These are phyloP conservation scores for Dilophus febrilis DNA, from an alignment of 2,888 invertebrate species.

Conservation along the genomic window DNA sequence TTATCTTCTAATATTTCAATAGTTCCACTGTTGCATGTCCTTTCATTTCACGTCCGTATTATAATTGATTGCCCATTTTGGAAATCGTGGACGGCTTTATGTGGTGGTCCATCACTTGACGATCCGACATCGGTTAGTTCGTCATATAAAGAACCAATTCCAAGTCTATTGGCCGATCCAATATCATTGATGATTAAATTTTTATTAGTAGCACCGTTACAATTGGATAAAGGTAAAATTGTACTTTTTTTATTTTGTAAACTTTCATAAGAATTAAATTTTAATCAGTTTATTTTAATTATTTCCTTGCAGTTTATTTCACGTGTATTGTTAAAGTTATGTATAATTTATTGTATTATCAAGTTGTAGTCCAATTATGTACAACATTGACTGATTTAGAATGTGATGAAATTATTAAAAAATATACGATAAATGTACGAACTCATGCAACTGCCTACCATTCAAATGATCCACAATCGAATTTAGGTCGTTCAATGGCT, in stretches of 20 bases:
- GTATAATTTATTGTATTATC: constrained; percentile 79
- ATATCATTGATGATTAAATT: constrained; percentile 73
- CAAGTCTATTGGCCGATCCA: constrained; percentile 74
- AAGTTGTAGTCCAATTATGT: constrained; percentile 66
- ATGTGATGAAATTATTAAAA: constrained; percentile 34
- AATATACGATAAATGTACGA: too few relatives aligned
- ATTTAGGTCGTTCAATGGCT: constrained; percentile 27
- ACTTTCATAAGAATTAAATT: neutral
- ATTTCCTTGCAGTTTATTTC: constrained; percentile 55
- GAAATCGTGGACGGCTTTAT: constrained; percentile 29
- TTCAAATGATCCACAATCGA: constrained; percentile 9
- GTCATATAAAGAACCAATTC: constrained; percentile 35
- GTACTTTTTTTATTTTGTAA: neutral
- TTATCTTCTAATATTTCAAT: constrained; percentile 10
- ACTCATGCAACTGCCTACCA: constrained; percentile 5
- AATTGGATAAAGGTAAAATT: constrained; percentile 63
- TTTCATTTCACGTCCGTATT: constrained; percentile 70
- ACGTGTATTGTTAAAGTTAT: constrained; percentile 72
- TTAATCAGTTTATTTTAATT: neutral
- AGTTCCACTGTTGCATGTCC: constrained; percentile 78
- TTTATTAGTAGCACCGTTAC: constrained; percentile 65
- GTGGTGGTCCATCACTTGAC: constrained; percentile 28
- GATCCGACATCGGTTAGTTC: constrained; percentile 29
- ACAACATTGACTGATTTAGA: constrained; percentile 48
- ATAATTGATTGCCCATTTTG: constrained; percentile 43